Percentiles rank a stretch among this genome's conserved stretches.
Evolutionary conservation across 37 sponge, comb jelly and placozoan species (phyloP).

Genomic region (Hexactinellida sp.): DNA sequence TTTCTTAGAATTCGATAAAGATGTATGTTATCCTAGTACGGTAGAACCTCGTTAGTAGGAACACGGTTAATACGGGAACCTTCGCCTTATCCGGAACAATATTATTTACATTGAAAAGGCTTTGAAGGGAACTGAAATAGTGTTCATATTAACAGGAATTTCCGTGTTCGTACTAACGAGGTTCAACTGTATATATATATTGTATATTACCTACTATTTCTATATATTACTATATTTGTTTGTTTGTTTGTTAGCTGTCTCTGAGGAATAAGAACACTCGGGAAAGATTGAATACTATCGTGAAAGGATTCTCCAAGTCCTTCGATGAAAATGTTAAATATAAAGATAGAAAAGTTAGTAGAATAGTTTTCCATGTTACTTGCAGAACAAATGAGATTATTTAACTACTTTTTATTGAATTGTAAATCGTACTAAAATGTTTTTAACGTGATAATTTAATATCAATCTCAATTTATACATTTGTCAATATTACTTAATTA

Average conservation of each 20-base stretch:
- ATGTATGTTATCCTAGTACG: no score
- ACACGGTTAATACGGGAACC: background rate
- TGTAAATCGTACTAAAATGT: no score
- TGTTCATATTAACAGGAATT: no score
- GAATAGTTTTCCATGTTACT: no score
- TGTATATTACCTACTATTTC: background rate
- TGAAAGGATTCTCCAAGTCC: constrained; percentile 77
- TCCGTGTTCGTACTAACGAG: no score
- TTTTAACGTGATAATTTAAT: background rate
- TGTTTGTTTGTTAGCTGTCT: constrained; percentile 38
- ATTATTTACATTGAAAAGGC: no score
- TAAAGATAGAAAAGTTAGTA: constrained; percentile 55
- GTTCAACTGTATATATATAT: no score
- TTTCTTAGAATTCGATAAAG: constrained; percentile 84
- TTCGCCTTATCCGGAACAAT: background rate
- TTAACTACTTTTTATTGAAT: no score
- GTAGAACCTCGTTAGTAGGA: no score
- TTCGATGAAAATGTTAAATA: constrained; percentile 70
- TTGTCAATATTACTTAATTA: background rate
- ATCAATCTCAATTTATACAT: background rate
- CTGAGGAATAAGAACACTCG: constrained; percentile 76
- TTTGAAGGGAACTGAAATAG: no score
- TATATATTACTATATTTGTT: no score
- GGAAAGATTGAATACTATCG: constrained; percentile 66
- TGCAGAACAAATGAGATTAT: no score